Percentiles rank a stretch among this genome's conserved stretches.
phyloP scores from a whole-genome alignment of 2,888 invertebrate genomes.

The Cepaea hortensis region DNA sequence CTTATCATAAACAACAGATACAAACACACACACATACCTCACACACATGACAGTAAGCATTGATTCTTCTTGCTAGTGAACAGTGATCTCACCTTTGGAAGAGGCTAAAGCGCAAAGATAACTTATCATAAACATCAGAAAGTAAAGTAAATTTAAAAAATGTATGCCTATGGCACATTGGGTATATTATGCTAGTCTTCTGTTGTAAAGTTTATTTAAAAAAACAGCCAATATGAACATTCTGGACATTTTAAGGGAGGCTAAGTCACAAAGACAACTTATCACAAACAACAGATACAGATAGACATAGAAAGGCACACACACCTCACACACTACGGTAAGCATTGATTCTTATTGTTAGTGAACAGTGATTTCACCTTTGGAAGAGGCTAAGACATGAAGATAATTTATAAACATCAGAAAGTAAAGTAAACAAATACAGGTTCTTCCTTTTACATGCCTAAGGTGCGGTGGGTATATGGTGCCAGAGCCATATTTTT shows the following conservation, averaged over 20 bases:
- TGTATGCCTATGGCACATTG: neutral
- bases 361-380: neutral
- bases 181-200: too few relatives aligned
- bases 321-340: slow-evolving; percentile 54
- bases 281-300: too few relatives aligned
- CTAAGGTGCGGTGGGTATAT: too few relatives aligned
- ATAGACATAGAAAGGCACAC: slow-evolving; percentile 80
- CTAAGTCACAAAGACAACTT: too few relatives aligned
- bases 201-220: too few relatives aligned
- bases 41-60: slow-evolving; percentile 42
- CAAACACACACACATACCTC: slow-evolving; percentile 81
- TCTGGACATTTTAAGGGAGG: too few relatives aligned
- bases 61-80: neutral
- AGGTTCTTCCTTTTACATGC: too few relatives aligned
- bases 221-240: too few relatives aligned
- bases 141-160: too few relatives aligned
- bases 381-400: neutral
- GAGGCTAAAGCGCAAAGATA: neutral
- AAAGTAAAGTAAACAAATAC: too few relatives aligned
- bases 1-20: too few relatives aligned
- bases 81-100: neutral
- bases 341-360: neutral
- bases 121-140: neutral
- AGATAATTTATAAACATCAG: neutral
- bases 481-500: too few relatives aligned